These are phyloP conservation scores for Bedellia somnulentella DNA, from an alignment of 2,888 invertebrate genomes.

Conservation along the genomic window DNA sequence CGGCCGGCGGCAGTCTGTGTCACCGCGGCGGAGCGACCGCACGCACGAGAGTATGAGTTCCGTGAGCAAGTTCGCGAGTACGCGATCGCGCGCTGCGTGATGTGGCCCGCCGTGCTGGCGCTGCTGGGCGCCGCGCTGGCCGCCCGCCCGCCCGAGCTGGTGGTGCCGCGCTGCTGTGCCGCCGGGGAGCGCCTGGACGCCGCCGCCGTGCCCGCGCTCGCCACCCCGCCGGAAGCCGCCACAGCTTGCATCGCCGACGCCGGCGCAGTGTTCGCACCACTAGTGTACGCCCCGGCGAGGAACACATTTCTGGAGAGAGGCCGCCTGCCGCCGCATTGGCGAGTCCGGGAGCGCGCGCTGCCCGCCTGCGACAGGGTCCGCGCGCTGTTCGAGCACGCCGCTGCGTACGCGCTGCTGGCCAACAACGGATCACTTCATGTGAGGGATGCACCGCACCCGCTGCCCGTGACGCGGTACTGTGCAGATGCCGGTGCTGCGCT, in stretches of 20 bases:
- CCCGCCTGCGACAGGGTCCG: constrained; percentile 30
- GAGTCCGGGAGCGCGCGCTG: constrained; percentile 27
- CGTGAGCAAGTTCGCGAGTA: constrained; percentile 1
- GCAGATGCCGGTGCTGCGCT: constrained; percentile 67
- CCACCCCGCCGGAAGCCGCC: constrained; percentile 14
- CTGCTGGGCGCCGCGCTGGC: constrained; percentile 29
- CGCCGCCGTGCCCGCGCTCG: constrained; percentile 22
- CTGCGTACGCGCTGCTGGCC: constrained; percentile 58
- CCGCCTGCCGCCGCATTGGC: constrained; percentile 51
- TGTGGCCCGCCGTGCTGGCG: constrained; percentile 15
- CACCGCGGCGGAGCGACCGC: no score
- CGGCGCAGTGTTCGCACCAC: constrained; percentile 53
- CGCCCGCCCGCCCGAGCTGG: constrained; percentile 18
- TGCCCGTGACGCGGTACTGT: constrained; percentile 67
- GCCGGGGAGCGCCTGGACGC: constrained; percentile 44
- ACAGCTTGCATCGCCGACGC: constrained; percentile 16
- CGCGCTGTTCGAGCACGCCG: constrained; percentile 34
- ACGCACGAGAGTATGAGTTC: no score
- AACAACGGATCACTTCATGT: constrained; percentile 67
- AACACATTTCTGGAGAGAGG: constrained; percentile 32
- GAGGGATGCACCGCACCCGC: constrained; percentile 33
- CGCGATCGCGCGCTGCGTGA: constrained; percentile 11
- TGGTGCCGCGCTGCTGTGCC: constrained; percentile 57
- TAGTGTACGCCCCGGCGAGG: constrained; percentile 57
- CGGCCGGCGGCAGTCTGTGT: no score